Evolutionary conservation across 1,140 invertebrate genomes (phyloP).

Genomic region (Limonius californicus): DNA sequence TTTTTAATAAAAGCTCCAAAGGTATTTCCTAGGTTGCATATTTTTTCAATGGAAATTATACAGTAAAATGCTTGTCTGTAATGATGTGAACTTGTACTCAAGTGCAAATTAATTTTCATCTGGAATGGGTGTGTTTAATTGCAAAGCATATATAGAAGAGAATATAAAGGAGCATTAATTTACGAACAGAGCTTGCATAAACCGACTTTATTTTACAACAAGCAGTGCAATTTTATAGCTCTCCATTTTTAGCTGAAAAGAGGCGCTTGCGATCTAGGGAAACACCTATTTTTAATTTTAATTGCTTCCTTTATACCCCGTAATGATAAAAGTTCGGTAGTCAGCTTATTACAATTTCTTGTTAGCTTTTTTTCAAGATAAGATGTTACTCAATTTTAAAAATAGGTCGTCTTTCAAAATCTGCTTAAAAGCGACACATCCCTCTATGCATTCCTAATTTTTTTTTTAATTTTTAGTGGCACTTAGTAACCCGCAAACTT

Average conservation of each 20-base stretch:
- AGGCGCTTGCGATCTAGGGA: background rate
- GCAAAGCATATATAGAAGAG: background rate
- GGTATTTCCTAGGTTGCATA: too few species aligned
- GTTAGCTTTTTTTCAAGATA: background rate
- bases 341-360: background rate
- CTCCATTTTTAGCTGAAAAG: conserved; percentile 2
- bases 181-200: background rate
- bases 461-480: too few species aligned
- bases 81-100: too few species aligned
- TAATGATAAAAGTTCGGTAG: conserved; percentile 8
- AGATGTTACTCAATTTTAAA: background rate
- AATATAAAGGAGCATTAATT: background rate
- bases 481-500: background rate
- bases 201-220: conserved; percentile 1
- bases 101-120: background rate
- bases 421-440: too few species aligned
- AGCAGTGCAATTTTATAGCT: background rate
- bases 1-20: too few species aligned
- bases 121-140: background rate
- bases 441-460: too few species aligned
- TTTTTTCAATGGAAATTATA: too few species aligned
- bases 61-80: too few species aligned
- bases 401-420: too few species aligned
- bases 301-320: background rate
- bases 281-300: conserved; percentile 12